A percentile compares a stretch with the other conserved stretches of the same genome.
Conservation (phyloP, 2,113 vertebrate genomes). For the Urocolius indicus region DNA sequence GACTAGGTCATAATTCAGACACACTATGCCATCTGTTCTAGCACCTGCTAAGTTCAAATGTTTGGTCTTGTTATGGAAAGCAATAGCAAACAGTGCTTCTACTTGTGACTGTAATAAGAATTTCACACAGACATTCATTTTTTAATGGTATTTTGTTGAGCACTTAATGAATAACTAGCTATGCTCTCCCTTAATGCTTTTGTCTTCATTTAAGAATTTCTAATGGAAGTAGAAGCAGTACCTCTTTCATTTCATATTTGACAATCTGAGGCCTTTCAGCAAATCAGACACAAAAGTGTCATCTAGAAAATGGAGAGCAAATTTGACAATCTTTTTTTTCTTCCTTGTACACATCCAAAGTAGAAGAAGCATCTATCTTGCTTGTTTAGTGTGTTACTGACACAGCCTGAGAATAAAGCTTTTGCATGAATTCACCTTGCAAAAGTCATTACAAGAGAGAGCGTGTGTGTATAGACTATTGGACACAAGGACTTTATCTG, state of each 20-base stretch:
- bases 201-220: not conserved
- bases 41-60: not conserved
- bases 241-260: not conserved
- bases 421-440: slow-evolving; percentile 51
- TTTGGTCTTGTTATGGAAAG: not conserved
- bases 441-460: slow-evolving; percentile 17
- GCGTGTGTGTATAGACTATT: not conserved
- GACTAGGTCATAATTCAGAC: not conserved
- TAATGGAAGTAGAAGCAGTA: not conserved
- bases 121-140: not conserved
- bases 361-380: not conserved
- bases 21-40: not conserved
- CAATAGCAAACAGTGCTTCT: not conserved
- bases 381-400: not conserved
- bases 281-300: not conserved
- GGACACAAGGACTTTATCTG: slow-evolving; percentile 36
- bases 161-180: not conserved
- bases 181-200: not conserved
- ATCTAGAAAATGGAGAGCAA: not conserved
- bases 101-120: not conserved
- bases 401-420: slow-evolving; percentile 6
- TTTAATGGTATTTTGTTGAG: not conserved
- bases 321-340: not conserved
- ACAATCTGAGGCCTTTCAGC: not conserved
- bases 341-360: not conserved